A percentile compares a stretch with the other conserved stretches of the same genome.
These are phyloP conservation scores for Acanthiza pusilla DNA, from an alignment of 2,797 vertebrate genomes.

Conservation along the genomic window DNA sequence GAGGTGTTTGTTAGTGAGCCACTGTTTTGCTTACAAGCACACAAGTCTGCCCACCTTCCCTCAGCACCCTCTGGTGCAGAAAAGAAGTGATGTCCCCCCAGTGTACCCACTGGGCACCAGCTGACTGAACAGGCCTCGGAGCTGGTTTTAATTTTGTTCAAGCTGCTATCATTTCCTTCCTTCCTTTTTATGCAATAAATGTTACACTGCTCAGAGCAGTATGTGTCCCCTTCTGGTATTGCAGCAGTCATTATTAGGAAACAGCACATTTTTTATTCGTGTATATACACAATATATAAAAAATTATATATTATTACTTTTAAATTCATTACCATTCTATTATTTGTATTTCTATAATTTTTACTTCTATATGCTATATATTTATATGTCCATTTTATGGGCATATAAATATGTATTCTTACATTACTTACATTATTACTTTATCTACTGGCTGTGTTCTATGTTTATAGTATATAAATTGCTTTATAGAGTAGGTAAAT, in stretches of 20 bases:
- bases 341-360: neutral
- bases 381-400: neutral
- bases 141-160: neutral
- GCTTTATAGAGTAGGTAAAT: neutral
- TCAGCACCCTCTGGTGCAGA: neutral
- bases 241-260: neutral
- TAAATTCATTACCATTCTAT: neutral
- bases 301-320: neutral
- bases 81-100: fast-evolving
- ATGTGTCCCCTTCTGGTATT: neutral
- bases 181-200: neutral
- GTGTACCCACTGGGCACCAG: too few relatives aligned
- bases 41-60: neutral
- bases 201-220: neutral
- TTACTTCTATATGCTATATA: neutral
- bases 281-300: neutral
- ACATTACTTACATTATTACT: neutral
- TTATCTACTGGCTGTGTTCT: neutral
- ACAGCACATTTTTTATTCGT: neutral
- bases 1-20: neutral
- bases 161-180: neutral
- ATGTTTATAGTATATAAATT: neutral
- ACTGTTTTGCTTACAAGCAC: fast-evolving
- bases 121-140: fast-evolving
- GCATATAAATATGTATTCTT: neutral